Conservation (phyloP, 1,140 invertebrate species). For the Matsumurasca onukii region DNA sequence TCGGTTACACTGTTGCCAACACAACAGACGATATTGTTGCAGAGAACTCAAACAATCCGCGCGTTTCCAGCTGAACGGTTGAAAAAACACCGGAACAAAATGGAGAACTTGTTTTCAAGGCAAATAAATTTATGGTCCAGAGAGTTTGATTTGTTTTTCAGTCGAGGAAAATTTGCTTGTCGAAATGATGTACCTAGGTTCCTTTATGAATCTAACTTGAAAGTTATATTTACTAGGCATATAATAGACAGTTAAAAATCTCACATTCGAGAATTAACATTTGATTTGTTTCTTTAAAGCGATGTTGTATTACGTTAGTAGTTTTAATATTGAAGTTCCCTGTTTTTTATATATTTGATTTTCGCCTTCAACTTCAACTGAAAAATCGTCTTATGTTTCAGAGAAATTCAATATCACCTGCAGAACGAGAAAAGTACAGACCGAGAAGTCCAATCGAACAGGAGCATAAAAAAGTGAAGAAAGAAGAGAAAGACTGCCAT, state of each 20-base stretch:
- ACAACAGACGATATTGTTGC: neutral
- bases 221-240: too few species aligned
- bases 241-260: too few species aligned
- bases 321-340: too few species aligned
- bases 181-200: too few species aligned
- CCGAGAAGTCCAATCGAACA: conserved; percentile 67
- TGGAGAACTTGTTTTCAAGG: conserved; percentile 13
- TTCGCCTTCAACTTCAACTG: too few species aligned
- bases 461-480: conserved; percentile 70
- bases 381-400: conserved; percentile 51
- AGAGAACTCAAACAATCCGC: conserved; percentile 4
- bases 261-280: too few species aligned
- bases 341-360: too few species aligned
- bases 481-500: conserved; percentile 84
- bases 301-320: too few species aligned
- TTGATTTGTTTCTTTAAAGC: too few species aligned
- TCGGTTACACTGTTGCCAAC: conserved; percentile 3
- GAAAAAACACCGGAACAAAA: conserved; percentile 19
- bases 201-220: too few species aligned
- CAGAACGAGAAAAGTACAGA: conserved; percentile 85
- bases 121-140: conserved; percentile 23
- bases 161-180: neutral
- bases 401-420: conserved; percentile 89
- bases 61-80: conserved; percentile 13
- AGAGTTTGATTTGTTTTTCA: conserved; percentile 20